Conservation (phyloP, 2,888 invertebrate genomes). For the Aproaerema taeniolella region DNA sequence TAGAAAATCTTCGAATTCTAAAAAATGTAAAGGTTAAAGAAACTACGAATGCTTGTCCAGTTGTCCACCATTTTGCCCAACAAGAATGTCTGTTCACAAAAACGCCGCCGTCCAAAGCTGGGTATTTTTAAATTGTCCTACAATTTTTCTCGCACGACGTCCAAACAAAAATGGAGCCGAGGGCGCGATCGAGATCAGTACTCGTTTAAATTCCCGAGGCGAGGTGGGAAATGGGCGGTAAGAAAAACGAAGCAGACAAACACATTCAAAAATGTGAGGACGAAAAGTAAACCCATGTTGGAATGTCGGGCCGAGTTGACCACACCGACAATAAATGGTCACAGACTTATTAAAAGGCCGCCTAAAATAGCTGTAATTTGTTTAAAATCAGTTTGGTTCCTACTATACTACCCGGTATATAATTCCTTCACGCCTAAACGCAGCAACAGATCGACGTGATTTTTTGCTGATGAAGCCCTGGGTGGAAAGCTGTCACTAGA, state of each 20-base stretch:
- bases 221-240: slow-evolving; percentile 59
- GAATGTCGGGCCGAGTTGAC: slow-evolving; percentile 61
- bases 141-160: slow-evolving; percentile 42
- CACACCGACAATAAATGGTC: slow-evolving; percentile 50
- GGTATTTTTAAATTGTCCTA: slow-evolving; percentile 39
- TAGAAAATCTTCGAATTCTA: not conserved
- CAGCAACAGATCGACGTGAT: too few species aligned
- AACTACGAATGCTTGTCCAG: not conserved
- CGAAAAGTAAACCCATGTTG: slow-evolving; percentile 64
- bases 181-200: slow-evolving; percentile 46
- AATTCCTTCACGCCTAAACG: too few species aligned
- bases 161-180: slow-evolving; percentile 35
- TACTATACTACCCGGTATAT: too few species aligned
- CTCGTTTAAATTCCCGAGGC: slow-evolving; percentile 62
- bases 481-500: too few species aligned
- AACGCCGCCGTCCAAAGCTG: slow-evolving; percentile 25
- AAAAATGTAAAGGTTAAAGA: not conserved
- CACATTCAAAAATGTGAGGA: slow-evolving; percentile 49
- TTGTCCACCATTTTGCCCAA: slow-evolving; percentile 20
- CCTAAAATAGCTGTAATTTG: too few species aligned
- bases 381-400: too few species aligned
- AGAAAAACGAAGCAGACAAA: slow-evolving; percentile 47
- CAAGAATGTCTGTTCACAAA: slow-evolving; percentile 34
- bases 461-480: too few species aligned
- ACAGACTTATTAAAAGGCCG: slow-evolving; percentile 57